phyloP scores from a whole-genome alignment of 2,888 invertebrate species.

The Ectobius pallidus region DNA sequence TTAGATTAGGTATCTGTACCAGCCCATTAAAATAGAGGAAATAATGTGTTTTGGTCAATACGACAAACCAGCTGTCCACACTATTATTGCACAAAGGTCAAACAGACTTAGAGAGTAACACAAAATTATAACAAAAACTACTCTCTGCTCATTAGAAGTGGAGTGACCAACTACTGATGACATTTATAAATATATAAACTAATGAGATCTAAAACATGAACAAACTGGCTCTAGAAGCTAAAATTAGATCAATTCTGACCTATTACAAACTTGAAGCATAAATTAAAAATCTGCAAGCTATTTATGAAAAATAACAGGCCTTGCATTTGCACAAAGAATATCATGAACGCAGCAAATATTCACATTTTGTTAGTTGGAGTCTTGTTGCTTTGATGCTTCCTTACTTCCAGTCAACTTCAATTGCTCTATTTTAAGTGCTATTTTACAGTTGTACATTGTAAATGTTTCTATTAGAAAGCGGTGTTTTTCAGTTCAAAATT shows the following conservation, averaged over 20 bases:
- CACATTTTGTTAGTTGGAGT: background rate
- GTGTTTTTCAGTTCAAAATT: background rate
- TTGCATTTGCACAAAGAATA: background rate
- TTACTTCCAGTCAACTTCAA: background rate
- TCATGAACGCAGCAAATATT: background rate
- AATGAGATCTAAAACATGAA: constrained; percentile 20
- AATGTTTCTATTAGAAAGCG: background rate
- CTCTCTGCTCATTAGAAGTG: background rate
- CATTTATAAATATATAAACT: background rate
- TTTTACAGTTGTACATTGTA: background rate
- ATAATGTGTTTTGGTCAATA: no score
- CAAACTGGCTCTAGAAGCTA: background rate
- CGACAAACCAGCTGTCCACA: background rate
- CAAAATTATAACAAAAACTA: background rate
- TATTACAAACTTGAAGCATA: background rate
- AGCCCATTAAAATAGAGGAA: no score
- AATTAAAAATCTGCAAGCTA: background rate
- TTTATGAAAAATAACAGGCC: background rate
- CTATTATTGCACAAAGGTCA: background rate
- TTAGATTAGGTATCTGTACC: no score
- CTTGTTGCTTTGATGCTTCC: constrained; percentile 1
- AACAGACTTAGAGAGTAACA: background rate
- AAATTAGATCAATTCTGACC: constrained; percentile 18
- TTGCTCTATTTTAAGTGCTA: background rate
- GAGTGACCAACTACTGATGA: no score